phyloP scores from a whole-genome alignment of 2,888 invertebrate genomes.

The Leptothorax acervorum region DNA sequence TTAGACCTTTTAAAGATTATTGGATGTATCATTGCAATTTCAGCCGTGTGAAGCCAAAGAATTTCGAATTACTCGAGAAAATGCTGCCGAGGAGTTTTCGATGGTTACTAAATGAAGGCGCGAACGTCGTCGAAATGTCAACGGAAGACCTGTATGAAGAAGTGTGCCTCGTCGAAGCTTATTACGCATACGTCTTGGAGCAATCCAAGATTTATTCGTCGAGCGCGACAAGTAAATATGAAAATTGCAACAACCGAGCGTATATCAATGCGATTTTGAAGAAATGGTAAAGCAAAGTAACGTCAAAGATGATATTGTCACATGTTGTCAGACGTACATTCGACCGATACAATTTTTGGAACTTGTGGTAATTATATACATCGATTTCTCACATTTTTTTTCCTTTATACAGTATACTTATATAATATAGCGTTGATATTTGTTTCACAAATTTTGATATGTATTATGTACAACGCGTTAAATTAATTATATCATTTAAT shows the following conservation, averaged over 20 bases:
- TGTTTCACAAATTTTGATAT: neutral
- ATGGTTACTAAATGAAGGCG: slow-evolving; percentile 84
- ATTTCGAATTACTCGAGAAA: slow-evolving; percentile 79
- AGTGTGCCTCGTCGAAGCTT: slow-evolving; percentile 81
- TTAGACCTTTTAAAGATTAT: slow-evolving; percentile 81
- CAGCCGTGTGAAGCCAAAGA: slow-evolving; percentile 76
- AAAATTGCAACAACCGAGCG: slow-evolving; percentile 25
- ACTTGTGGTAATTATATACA: no score
- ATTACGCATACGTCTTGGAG: slow-evolving; percentile 73
- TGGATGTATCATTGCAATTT: slow-evolving; percentile 83
- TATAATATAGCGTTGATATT: neutral
- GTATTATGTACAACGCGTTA: no score
- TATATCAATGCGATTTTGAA: slow-evolving; percentile 50
- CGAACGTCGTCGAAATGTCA: slow-evolving; percentile 80
- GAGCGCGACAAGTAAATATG: neutral
- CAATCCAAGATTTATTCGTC: neutral
- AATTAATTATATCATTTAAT: no score
- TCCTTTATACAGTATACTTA: neutral
- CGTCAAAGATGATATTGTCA: no score
- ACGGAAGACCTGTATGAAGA: slow-evolving; percentile 83
- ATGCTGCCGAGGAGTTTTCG: slow-evolving; percentile 82
- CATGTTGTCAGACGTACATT: no score
- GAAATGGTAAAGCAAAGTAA: slow-evolving; percentile 61
- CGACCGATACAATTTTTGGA: no score
- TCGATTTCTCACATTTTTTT: neutral